A percentile compares a stretch with the other conserved stretches of the same genome.
Conservation (phyloP, 2,113 vertebrate species). For the Callithrix jacchus region DNA sequence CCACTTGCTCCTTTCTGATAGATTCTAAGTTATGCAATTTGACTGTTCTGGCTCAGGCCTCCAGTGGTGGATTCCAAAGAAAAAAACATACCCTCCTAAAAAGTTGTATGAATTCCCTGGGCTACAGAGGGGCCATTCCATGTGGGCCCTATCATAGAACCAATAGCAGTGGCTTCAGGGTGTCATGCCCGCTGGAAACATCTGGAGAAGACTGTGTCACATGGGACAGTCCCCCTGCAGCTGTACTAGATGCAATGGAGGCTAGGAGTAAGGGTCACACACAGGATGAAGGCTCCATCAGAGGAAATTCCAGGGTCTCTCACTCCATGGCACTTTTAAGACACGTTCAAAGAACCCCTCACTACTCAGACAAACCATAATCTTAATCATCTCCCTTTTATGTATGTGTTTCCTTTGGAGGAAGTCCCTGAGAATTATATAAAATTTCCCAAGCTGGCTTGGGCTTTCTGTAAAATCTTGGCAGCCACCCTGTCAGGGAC, state of each 20-base stretch:
- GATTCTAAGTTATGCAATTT: not conserved
- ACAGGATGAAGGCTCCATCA: not conserved
- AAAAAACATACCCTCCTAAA: not conserved
- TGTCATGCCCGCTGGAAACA: not conserved
- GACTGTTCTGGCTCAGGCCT: not conserved
- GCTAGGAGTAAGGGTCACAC: not conserved
- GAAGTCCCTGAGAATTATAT: conserved; percentile 3
- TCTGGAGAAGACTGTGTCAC: not conserved
- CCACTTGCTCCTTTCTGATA: not conserved
- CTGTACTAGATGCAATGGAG: not conserved
- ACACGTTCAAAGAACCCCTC: not conserved
- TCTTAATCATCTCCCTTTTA: conserved; percentile 30
- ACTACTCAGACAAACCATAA: not conserved
- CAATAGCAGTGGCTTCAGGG: not conserved
- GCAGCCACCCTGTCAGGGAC: conserved; percentile 63
- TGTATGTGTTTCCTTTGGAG: not conserved
- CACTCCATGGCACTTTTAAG: not conserved
- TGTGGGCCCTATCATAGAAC: not conserved
- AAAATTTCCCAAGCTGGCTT: conserved; percentile 35
- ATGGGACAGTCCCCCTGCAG: not conserved
- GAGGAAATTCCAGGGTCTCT: not conserved
- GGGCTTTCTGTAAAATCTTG: conserved; percentile 62
- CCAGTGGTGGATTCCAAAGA: not conserved
- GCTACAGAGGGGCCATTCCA: not conserved
- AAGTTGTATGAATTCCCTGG: not conserved